Evolutionary conservation across 2,797 vertebrate species (phyloP), one percentile per base, ranked within the genome.

Genomic region (Discoglossus pictus): DNA sequence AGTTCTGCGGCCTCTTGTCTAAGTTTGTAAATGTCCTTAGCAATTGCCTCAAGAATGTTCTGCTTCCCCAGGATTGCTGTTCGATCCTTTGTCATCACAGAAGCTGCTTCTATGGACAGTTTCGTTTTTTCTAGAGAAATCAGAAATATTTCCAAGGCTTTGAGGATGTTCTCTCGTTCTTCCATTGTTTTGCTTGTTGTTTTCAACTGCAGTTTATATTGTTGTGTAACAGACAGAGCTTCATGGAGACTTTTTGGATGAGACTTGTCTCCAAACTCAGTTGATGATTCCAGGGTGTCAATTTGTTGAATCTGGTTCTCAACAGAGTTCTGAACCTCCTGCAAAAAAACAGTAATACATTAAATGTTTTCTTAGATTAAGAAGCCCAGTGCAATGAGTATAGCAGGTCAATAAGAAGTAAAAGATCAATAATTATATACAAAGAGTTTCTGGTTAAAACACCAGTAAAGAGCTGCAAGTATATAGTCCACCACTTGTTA

Each of bases 111-210:
- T 42, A 84, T 64, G 52, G 92, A 87, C 34, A 84, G 83, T 2
- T 89, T 85, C 18, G 88, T 74, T 0, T 80, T 86, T 54, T 82
- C 89, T 65, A 99, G 65, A 0, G 92, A 93, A 79, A 86, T 83
- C 58, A 98, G 83, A 76, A 97, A 97, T 13, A 75, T 80, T 59
- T 94, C 91, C 2, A 98, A 82, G 42, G 91, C 91, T 2, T 85
- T 86, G 16, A 94, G 87, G 0, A 89, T 86, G 0, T 83, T 87
- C 60, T 93, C 87, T 0, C 83, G 85, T 64, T 87, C 90, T 39
- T 85, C 87, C 58, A 91, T 86, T 77, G 88, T 91, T 73, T 83
- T 84, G 3, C 78, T 76, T 44, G 90, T 83, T 52, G 89, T 88
- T 73, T 94, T 90, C 13, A 97, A 85, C 6, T 88, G 90, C 38